Percentiles rank a stretch among this genome's conserved stretches.
These are phyloP conservation scores for Lissocephala sabroskyi DNA, from an alignment of 2,888 invertebrate genomes.

Conservation along the genomic window DNA sequence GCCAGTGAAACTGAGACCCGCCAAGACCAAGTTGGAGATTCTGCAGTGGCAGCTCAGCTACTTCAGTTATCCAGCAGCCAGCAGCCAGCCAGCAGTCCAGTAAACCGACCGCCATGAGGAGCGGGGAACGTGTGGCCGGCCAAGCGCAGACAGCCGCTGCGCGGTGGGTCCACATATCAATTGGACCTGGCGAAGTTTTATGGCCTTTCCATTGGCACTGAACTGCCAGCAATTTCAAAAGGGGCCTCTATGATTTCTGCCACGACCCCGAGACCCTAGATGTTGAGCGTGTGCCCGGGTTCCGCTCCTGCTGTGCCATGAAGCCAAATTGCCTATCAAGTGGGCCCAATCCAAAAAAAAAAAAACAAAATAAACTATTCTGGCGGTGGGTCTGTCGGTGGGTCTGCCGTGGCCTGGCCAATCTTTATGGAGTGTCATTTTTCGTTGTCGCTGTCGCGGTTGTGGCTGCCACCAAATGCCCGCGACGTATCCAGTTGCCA, in stretches of 20 bases:
- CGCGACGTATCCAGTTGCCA: no score
- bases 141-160: conserved; percentile 14
- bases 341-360: conserved; percentile 28
- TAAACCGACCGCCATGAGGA: conserved; percentile 34
- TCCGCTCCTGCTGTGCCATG: conserved; percentile 45
- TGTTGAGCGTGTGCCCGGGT: conserved; percentile 19
- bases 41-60: conserved; percentile 3
- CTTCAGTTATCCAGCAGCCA: conserved; percentile 21
- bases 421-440: conserved; percentile 56
- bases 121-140: conserved; percentile 4
- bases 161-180: conserved; percentile 59
- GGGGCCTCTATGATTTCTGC: no score
- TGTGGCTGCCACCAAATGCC: neutral
- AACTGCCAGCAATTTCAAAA: neutral
- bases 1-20: conserved; percentile 23
- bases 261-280: no score
- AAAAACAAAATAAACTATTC: no score
- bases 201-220: conserved; percentile 8
- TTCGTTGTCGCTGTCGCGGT: conserved; percentile 27
- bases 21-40: no score
- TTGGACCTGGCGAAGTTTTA: conserved; percentile 1
- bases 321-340: conserved; percentile 33
- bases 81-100: conserved; percentile 21
- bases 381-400: no score
- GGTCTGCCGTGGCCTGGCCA: conserved; percentile 15